These are phyloP conservation scores for Phenganax subtilis DNA, from an alignment of 92 coral and sea anemone genomes.

Conservation along the genomic window DNA sequence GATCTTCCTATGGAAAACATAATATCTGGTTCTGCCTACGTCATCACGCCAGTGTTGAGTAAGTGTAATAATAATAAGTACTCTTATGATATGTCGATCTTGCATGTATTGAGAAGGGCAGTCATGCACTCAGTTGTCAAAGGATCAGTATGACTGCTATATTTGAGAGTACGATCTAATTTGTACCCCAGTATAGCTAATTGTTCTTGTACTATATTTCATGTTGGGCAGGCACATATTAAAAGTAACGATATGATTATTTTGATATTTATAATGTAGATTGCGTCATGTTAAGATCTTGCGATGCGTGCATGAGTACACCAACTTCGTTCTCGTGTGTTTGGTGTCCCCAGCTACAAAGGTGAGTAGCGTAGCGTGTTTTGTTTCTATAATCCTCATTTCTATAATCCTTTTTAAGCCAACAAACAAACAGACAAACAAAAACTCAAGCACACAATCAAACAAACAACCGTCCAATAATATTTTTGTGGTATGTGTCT, in stretches of 20 bases:
- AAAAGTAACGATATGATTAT: background rate
- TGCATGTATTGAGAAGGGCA: too few species aligned
- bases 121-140: too few species aligned
- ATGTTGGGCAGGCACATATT: too few species aligned
- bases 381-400: too few species aligned
- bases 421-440: constrained; percentile 5
- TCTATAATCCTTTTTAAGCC: background rate
- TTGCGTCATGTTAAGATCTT: constrained; percentile 60
- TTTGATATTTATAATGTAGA: constrained; percentile 42
- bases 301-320: constrained; percentile 50
- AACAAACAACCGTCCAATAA: background rate
- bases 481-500: background rate
- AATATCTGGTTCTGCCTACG: constrained; percentile 50
- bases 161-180: too few species aligned
- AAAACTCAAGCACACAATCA: background rate
- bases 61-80: constrained; percentile 7
- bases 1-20: constrained; percentile 12
- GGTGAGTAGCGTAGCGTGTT: constrained; percentile 34
- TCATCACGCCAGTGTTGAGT: constrained; percentile 56
- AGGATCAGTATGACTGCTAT: too few species aligned
- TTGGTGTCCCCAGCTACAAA: constrained; percentile 60
- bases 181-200: too few species aligned
- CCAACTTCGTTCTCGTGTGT: constrained; percentile 57
- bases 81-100: background rate
- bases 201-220: too few species aligned